phyloP scores from a whole-genome alignment of 2,113 vertebrate genomes.

The Channa argus region DNA sequence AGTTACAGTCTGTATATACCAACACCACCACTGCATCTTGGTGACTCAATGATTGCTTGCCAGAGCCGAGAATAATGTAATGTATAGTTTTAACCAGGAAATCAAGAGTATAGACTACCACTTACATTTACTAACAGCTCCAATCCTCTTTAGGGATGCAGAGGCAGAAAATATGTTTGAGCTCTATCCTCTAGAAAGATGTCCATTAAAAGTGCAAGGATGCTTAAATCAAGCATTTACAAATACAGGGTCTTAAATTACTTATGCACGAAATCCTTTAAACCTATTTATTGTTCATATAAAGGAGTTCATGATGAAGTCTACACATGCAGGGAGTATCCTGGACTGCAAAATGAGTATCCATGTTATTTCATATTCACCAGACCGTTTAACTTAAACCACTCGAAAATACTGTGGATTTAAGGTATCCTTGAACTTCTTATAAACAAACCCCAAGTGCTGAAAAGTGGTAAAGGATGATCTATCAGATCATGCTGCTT shows the following conservation, averaged over 20 bases:
- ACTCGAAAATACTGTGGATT: neutral
- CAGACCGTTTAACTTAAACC: neutral
- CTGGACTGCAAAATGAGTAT: neutral
- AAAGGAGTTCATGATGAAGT: neutral
- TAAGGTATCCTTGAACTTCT: constrained; percentile 1
- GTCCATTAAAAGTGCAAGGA: neutral
- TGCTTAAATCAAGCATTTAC: neutral
- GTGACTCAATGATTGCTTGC: constrained; percentile 12
- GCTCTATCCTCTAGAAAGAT: neutral
- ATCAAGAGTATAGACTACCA: neutral
- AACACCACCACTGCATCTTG: neutral
- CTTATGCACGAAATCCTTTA: neutral
- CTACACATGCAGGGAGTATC: neutral
- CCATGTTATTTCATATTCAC: constrained; percentile 5
- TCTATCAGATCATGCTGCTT: constrained; percentile 8
- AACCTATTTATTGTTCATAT: neutral
- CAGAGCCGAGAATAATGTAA: neutral
- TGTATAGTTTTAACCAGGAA: neutral
- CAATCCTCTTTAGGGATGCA: neutral
- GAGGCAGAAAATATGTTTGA: neutral
- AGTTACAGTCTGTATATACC: neutral
- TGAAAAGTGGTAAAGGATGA: neutral
- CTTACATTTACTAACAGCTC: neutral
- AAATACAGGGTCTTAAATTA: neutral
- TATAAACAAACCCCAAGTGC: neutral